Conservation (phyloP, 2,113 vertebrate species). For the Phocoena phocoena region DNA sequence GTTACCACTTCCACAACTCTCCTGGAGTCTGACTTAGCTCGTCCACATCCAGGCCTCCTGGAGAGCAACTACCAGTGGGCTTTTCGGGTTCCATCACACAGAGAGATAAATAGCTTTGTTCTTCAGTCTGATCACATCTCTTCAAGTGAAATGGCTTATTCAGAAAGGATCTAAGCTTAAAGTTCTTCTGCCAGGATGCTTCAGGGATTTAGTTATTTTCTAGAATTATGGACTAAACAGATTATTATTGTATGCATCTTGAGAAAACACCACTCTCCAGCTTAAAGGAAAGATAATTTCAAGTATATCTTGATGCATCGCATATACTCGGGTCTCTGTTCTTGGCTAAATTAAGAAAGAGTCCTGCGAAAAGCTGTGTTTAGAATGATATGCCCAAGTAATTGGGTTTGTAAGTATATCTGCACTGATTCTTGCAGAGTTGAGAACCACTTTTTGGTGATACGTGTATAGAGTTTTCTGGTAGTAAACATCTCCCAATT, state of each 20-base stretch:
- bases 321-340: neutral
- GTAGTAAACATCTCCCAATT: neutral
- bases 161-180: neutral
- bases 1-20: neutral
- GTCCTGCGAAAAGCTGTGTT: neutral
- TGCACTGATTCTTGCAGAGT: neutral
- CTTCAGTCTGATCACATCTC: neutral
- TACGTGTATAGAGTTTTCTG: neutral
- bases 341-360: neutral
- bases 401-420: neutral
- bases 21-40: neutral
- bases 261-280: neutral
- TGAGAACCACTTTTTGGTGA: neutral
- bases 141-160: neutral
- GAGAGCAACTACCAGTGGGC: neutral
- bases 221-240: neutral
- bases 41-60: neutral
- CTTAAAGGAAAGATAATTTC: neutral
- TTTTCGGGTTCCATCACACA: neutral
- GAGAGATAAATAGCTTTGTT: neutral
- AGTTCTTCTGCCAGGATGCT: neutral
- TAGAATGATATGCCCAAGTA: neutral
- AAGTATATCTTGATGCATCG: neutral
- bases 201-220: neutral
- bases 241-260: neutral